phyloP scores from a whole-genome alignment of 2,113 vertebrate genomes.

The Neogale vison region DNA sequence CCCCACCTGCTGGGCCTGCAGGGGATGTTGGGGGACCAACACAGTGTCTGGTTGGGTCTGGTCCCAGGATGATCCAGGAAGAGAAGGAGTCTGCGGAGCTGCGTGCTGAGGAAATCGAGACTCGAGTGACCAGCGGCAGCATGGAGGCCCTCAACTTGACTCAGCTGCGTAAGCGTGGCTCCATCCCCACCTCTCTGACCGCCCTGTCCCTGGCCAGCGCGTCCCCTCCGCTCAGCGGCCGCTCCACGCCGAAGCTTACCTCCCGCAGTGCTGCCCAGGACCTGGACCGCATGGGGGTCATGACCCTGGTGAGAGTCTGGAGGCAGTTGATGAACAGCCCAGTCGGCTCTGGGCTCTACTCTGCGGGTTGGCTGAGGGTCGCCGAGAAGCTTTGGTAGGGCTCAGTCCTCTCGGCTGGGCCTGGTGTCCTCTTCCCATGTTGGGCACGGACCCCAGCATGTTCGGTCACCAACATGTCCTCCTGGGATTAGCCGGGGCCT shows the following conservation, averaged over 20 bases:
- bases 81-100: slow-evolving; percentile 96
- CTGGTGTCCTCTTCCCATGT: neutral
- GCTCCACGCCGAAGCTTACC: slow-evolving; percentile 93
- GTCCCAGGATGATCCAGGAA: slow-evolving; percentile 96
- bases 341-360: neutral
- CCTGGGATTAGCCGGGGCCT: neutral
- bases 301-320: slow-evolving; percentile 91
- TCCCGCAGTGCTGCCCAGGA: slow-evolving; percentile 93
- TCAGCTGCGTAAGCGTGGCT: slow-evolving; percentile 90
- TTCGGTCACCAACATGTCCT: neutral
- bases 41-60: neutral
- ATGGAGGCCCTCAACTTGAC: slow-evolving; percentile 96
- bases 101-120: slow-evolving; percentile 94
- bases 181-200: slow-evolving; percentile 94
- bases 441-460: fast-evolving
- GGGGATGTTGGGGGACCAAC: neutral
- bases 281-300: slow-evolving; percentile 95
- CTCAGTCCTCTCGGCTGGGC: neutral
- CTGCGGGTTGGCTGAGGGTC: neutral
- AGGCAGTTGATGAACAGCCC: neutral
- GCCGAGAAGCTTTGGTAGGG: neutral
- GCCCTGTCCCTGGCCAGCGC: slow-evolving; percentile 95
- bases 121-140: slow-evolving; percentile 94
- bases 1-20: neutral
- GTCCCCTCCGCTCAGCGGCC: slow-evolving; percentile 92